A percentile compares a stretch with the other conserved stretches of the same genome.
Evolutionary conservation across 2,113 vertebrate species (phyloP).

Genomic region (Gorsachius goisagi): DNA sequence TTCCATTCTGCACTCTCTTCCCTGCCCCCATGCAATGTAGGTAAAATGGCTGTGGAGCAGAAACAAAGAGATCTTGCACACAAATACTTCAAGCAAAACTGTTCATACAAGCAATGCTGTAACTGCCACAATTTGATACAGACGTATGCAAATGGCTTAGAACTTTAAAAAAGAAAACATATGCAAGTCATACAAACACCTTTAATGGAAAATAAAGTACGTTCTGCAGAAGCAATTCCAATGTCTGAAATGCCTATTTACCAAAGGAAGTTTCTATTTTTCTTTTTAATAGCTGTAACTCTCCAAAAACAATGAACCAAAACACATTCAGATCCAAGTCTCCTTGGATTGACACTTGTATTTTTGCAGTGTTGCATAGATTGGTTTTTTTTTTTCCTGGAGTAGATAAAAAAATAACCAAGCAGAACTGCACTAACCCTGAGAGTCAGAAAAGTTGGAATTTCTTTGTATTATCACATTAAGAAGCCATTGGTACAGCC

Average conservation of each 20-base stretch:
- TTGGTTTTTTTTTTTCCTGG: background rate
- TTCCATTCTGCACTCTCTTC: slow-evolving; percentile 45
- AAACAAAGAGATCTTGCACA: slow-evolving; percentile 49
- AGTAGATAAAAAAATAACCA: background rate
- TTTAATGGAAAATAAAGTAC: background rate
- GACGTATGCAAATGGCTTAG: background rate
- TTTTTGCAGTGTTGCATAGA: background rate
- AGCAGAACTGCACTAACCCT: background rate
- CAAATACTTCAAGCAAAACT: background rate
- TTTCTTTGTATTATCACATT: background rate
- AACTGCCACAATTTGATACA: background rate
- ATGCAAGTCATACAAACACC: background rate
- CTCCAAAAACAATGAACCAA: background rate
- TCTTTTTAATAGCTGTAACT: background rate
- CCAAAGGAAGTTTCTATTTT: background rate
- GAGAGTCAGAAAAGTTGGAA: background rate
- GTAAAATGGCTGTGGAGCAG: slow-evolving; percentile 51
- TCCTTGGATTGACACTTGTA: background rate
- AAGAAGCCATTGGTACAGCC: background rate
- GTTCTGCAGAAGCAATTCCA: background rate
- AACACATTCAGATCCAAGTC: background rate
- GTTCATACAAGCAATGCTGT: background rate
- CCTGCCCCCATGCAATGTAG: slow-evolving; percentile 41
- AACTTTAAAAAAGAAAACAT: background rate
- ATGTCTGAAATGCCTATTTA: background rate